phyloP scores from a whole-genome alignment of 2,888 invertebrate genomes.

The Emmelina monodactyla region DNA sequence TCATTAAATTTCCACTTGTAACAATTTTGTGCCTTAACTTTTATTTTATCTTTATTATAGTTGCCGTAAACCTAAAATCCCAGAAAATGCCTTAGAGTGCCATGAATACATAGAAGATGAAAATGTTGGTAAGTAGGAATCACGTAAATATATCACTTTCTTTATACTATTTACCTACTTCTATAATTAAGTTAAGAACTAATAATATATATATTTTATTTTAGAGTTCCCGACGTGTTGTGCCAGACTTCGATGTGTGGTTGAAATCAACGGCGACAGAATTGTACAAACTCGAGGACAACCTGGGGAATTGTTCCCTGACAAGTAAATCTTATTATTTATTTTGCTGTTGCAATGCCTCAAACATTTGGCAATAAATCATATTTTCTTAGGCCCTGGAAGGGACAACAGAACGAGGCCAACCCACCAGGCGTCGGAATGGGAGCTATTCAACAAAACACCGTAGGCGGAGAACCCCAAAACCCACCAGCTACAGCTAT shows the following conservation, averaged over 20 bases:
- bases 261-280: conserved; percentile 53
- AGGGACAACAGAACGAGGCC: conserved; percentile 56
- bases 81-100: conserved; percentile 56
- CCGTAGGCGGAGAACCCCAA: conserved; percentile 41
- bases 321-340: conserved; percentile 35
- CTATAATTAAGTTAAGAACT: not conserved
- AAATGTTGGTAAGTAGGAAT: conserved; percentile 44
- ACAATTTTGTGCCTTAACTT: not conserved
- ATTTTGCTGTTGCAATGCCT: not conserved
- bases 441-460: conserved; percentile 43
- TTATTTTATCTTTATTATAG: conserved; percentile 22
- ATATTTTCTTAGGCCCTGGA: conserved; percentile 42
- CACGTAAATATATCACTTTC: not conserved
- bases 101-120: conserved; percentile 61
- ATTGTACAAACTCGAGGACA: conserved; percentile 57
- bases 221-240: conserved; percentile 58
- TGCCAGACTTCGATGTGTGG: conserved; percentile 50
- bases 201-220: conserved; percentile 3
- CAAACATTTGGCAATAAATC: not conserved
- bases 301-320: conserved; percentile 57
- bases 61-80: conserved; percentile 57
- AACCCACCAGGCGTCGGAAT: conserved; percentile 53
- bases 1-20: not conserved
- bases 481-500: conserved; percentile 47
- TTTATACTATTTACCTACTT: not conserved